phyloP scores from a whole-genome alignment of 2,797 vertebrate genomes.

The Tragopan temminckii region DNA sequence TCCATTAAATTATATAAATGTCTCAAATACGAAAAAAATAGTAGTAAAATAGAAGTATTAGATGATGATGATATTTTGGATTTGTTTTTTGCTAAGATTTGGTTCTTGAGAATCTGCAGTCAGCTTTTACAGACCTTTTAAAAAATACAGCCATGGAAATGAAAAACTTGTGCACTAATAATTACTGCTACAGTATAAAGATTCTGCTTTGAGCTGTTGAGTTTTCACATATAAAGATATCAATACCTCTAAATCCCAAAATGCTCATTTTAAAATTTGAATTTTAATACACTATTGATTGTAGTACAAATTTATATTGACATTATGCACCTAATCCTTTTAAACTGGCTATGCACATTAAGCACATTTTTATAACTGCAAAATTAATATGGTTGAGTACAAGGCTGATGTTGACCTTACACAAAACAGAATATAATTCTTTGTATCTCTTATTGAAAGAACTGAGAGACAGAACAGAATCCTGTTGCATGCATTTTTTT shows the following conservation, averaged over 20 bases:
- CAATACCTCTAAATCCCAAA: slow-evolving; percentile 59
- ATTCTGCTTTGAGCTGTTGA: slow-evolving; percentile 42
- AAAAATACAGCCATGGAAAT: slow-evolving; percentile 31
- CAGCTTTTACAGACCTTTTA: slow-evolving; percentile 51
- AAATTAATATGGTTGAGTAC: not conserved
- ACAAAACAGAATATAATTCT: slow-evolving; percentile 11
- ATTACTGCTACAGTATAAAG: slow-evolving; percentile 48
- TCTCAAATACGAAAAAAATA: slow-evolving; percentile 58
- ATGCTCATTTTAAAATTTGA: slow-evolving; percentile 53
- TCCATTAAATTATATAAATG: slow-evolving; percentile 70
- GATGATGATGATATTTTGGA: slow-evolving; percentile 52
- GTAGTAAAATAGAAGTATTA: slow-evolving; percentile 70
- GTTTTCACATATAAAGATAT: slow-evolving; percentile 48
- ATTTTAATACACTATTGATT: slow-evolving; percentile 53
- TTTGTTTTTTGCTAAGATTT: slow-evolving; percentile 67
- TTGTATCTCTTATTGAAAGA: slow-evolving; percentile 42
- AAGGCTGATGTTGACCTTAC: slow-evolving; percentile 46
- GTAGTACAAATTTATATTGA: slow-evolving; percentile 43
- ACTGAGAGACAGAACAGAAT: slow-evolving; percentile 38
- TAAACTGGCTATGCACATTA: slow-evolving; percentile 44
- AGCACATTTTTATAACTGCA: slow-evolving; percentile 24
- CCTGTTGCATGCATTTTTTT: not conserved
- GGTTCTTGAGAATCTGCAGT: slow-evolving; percentile 55
- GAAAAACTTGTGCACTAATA: slow-evolving; percentile 42
- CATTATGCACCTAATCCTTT: slow-evolving; percentile 38